phyloP scores from a whole-genome alignment of 1,140 invertebrate genomes.

The Ctenoplectra terminalis region DNA sequence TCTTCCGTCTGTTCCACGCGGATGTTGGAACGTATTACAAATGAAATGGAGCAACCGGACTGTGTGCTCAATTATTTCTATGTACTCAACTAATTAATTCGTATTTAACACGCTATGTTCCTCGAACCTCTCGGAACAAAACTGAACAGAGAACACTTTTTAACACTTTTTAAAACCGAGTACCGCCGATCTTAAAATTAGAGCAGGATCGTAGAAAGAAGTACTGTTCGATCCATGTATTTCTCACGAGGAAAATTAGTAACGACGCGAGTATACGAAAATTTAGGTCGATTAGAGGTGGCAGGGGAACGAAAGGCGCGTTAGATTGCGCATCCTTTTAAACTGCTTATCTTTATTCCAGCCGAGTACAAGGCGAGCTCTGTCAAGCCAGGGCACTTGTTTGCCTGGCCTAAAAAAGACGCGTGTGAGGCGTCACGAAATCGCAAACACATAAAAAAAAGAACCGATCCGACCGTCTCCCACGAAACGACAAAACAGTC shows the following conservation, averaged over 20 bases:
- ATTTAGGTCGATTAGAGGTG: neutral
- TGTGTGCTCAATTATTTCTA: neutral
- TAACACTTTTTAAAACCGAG: no score
- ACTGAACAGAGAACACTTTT: no score
- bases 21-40: neutral
- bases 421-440: constrained; percentile 1
- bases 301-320: neutral
- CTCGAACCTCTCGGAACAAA: no score
- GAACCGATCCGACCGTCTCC: neutral
- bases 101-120: no score
- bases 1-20: neutral
- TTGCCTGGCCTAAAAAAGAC: constrained; percentile 67
- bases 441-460: neutral
- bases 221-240: no score
- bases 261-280: neutral
- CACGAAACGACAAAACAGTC: no score
- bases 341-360: constrained; percentile 32
- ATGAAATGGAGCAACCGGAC: neutral
- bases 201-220: no score
- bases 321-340: constrained; percentile 26
- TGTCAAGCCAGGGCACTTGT: constrained; percentile 44
- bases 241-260: neutral
- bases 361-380: constrained; percentile 1
- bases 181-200: no score
- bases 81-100: no score